Conservation (phyloP, 2,113 vertebrate genomes). For the Phrynosoma platyrhinos region DNA sequence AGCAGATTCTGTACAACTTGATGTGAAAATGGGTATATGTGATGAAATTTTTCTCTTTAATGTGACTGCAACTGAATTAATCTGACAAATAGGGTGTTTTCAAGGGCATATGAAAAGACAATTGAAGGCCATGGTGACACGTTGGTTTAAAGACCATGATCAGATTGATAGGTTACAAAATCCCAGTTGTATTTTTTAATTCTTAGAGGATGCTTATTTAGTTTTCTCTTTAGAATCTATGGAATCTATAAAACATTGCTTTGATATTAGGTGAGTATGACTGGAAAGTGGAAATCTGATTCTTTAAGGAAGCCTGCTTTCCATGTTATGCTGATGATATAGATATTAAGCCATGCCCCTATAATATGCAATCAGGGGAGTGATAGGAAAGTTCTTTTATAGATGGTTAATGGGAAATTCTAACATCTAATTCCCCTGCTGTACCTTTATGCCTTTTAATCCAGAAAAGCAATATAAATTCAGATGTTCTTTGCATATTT, state of each 20-base stretch:
- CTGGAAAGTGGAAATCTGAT: constrained; percentile 7
- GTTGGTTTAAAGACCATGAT: background rate
- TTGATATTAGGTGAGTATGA: background rate
- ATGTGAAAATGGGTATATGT: background rate
- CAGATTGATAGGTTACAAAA: background rate
- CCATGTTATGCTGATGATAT: constrained; percentile 27
- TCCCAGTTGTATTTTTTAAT: background rate
- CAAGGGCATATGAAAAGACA: background rate
- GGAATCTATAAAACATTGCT: background rate
- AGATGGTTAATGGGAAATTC: constrained; percentile 26
- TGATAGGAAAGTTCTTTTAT: constrained; percentile 53
- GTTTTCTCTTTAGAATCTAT: background rate
- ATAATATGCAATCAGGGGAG: constrained; percentile 30
- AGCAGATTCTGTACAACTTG: background rate
- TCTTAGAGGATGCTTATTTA: background rate
- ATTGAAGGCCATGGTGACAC: background rate
- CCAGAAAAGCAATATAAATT: constrained; percentile 14
- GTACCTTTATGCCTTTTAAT: background rate
- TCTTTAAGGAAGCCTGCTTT: background rate
- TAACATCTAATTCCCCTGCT: background rate
- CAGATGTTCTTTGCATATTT: constrained; percentile 58
- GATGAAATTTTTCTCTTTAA: too few relatives aligned
- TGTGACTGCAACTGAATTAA: background rate
- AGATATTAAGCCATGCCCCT: constrained; percentile 9
- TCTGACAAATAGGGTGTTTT: background rate